Base-by-base conservation (phyloP, 2,888 invertebrate genomes). In the Onthophagus sagittarius region DNA sequence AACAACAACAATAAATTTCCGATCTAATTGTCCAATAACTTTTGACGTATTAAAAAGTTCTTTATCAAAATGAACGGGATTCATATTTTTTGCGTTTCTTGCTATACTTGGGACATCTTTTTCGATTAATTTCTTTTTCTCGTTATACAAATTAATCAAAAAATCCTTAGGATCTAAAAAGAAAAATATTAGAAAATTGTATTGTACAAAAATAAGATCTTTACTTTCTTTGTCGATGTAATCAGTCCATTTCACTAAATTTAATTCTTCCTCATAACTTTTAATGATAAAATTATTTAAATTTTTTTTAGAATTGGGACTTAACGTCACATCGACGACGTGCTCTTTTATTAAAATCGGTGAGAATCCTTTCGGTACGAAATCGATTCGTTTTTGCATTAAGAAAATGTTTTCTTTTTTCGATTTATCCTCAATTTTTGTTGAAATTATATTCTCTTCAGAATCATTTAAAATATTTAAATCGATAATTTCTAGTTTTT, bases 1-100 rank as follows among this genome's bases (percentile, higher is more conserved):
- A 39, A 82, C 83, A 72, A 88, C 87, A 15, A 88, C 88, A 78
- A 94, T 92, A 79, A 93, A 92, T 84, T 93, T 94, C 39, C 86
- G 86, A 83, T 95, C 95, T 14, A 94, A 85, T 86, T 95, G 95
- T 14, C 90, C 90, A 63, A 95, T 84, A 32, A 89, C 82, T 78
- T 86, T 83, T 0, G 87, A 78, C 77, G 87, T 84, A n/a, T 82
- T 79, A 76, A 88, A 84, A n/a, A 89, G 80, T 15, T 86, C 81
- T 73, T 86, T 86, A 0, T 82, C 85, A 79, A 90, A 90, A 32
- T 23, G 23, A 23, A 23, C 3, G 23, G 23, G 23, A 3, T 77
- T 77, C 71, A 78, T 72, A 3, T 71, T 53, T 70, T 72, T 39
- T 23, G 3, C 23, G 23, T 23, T 23, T 23, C 3, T 23, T 23